Conservation (phyloP, 2,113 vertebrate species). For the Apaloderma vittatum region DNA sequence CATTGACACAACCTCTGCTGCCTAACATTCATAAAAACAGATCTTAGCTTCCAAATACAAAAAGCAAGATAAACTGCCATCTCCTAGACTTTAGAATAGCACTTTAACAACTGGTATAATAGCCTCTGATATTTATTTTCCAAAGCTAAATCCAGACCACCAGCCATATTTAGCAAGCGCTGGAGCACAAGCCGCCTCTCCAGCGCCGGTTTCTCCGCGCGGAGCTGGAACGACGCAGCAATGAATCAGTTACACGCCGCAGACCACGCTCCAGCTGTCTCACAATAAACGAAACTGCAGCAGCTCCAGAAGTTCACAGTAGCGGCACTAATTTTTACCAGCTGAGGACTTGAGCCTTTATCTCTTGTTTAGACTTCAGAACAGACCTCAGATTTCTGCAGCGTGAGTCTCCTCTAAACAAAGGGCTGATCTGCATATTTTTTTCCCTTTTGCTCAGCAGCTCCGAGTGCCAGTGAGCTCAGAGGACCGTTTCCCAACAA, state of each 20-base stretch:
- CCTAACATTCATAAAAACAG: background rate
- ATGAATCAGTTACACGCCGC: background rate
- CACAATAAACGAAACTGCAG: background rate
- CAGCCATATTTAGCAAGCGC: background rate
- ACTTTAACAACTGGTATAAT: background rate
- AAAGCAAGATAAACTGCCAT: background rate
- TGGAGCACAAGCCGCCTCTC: background rate
- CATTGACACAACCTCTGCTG: background rate
- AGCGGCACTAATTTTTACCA: slow-evolving; percentile 42
- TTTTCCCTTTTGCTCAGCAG: background rate
- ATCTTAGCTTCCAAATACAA: background rate
- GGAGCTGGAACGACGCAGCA: background rate
- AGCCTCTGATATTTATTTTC: background rate
- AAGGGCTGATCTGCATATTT: background rate
- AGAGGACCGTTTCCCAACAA: background rate
- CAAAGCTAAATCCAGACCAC: background rate
- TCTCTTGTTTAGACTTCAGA: slow-evolving; percentile 33
- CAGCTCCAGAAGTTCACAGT: slow-evolving; percentile 31
- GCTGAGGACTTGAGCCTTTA: slow-evolving; percentile 38
- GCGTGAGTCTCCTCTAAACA: background rate
- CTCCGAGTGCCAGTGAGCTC: accelerated
- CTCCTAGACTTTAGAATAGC: background rate
- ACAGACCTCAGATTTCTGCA: background rate
- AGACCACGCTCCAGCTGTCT: background rate
- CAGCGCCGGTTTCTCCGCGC: background rate